phyloP scores from a whole-genome alignment of 2,113 vertebrate species.

The Gorsachius goisagi region DNA sequence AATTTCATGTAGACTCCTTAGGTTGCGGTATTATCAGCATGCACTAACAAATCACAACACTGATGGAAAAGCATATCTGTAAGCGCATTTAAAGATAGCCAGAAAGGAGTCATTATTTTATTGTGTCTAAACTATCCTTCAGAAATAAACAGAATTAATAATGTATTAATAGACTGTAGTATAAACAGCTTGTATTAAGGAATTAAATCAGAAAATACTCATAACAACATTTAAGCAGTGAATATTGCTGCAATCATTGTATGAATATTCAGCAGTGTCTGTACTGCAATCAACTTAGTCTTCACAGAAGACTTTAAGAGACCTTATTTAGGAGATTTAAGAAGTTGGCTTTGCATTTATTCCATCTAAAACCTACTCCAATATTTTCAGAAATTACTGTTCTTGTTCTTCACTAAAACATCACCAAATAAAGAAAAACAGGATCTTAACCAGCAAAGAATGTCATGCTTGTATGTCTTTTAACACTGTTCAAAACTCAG shows the following conservation, averaged over 20 bases:
- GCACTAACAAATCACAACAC: background rate
- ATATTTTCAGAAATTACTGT: background rate
- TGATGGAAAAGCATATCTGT: background rate
- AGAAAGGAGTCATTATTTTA: background rate
- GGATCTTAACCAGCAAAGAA: background rate
- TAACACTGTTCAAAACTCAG: background rate
- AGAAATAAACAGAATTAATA: background rate
- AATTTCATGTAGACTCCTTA: slow-evolving; percentile 1
- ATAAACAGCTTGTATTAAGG: background rate
- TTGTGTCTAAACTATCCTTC: background rate
- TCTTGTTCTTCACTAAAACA: background rate
- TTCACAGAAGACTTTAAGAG: background rate
- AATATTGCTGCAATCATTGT: fast-evolving
- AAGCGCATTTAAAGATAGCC: background rate
- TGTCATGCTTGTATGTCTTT: background rate
- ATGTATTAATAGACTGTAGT: background rate
- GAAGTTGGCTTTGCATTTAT: background rate
- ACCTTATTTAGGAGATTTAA: background rate
- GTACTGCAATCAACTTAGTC: background rate
- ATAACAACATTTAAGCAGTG: background rate
- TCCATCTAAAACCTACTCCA: background rate
- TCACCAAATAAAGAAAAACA: background rate
- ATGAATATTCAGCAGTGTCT: background rate
- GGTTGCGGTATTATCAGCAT: background rate
- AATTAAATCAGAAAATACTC: background rate